A percentile compares a stretch with the other conserved stretches of the same genome.
Conservation (phyloP, 30 jellyfish, hydroid and myxozoan genomes). For the Pelagia noctiluca region DNA sequence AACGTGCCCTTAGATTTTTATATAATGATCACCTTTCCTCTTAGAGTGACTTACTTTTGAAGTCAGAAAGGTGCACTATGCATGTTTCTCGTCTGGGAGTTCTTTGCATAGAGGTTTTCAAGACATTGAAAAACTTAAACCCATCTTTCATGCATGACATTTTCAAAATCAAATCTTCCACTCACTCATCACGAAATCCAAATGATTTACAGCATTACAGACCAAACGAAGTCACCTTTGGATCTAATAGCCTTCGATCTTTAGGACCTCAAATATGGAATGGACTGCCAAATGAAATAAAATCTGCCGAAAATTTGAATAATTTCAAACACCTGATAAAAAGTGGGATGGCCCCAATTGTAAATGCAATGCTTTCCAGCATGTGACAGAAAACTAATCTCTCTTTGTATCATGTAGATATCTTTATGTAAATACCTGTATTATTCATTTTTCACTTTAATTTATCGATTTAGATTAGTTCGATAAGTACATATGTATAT, state of each 20-base stretch:
- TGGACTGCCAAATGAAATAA: not conserved
- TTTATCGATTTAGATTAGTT: too few species aligned
- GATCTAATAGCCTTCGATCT: not conserved
- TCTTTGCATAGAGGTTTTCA: not conserved
- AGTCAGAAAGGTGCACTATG: not conserved
- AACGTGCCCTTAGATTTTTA: too few species aligned
- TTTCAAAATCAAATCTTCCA: not conserved
- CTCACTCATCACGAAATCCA: not conserved
- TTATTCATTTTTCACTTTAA: too few species aligned
- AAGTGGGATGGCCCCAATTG: not conserved
- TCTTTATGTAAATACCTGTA: too few species aligned
- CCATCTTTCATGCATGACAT: not conserved
- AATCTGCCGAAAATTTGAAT: not conserved
- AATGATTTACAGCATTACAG: not conserved
- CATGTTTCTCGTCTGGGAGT: constrained; percentile 1
- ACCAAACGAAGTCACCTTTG: not conserved
- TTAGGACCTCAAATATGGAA: not conserved
- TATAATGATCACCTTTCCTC: not conserved
- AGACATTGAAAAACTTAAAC: not conserved
- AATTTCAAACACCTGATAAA: not conserved
- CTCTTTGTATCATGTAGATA: too few species aligned
- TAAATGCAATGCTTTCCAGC: not conserved
- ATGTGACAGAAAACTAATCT: not conserved
- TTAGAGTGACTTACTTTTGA: not conserved
- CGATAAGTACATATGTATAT: too few species aligned